phyloP scores from a whole-genome alignment of 2,113 vertebrate species.

The Capreolus pygargus region DNA sequence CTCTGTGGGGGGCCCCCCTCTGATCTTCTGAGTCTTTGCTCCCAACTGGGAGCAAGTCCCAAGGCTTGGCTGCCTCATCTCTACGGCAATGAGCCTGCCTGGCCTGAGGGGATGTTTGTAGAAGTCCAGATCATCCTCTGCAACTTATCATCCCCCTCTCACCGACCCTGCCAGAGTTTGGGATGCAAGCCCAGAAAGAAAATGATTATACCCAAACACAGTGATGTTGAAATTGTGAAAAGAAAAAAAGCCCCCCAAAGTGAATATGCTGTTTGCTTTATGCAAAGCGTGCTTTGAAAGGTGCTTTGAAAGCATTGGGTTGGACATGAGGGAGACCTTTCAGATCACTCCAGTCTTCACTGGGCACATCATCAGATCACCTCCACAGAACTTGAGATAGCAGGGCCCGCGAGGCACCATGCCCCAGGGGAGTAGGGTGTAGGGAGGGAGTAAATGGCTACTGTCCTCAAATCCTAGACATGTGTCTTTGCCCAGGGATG shows the following conservation, averaged over 20 bases:
- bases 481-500: neutral
- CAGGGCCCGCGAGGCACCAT: too few species aligned
- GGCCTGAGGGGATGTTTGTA: neutral
- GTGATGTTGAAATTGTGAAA: neutral
- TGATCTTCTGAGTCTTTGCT: neutral
- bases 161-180: neutral
- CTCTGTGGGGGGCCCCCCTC: neutral
- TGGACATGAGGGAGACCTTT: neutral
- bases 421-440: too few species aligned
- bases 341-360: neutral
- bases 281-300: neutral
- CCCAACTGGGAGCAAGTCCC: neutral
- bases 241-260: neutral
- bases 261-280: neutral
- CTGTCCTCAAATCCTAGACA: neutral
- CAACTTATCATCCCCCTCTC: neutral
- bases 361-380: neutral
- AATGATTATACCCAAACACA: neutral
- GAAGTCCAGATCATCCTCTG: neutral
- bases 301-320: neutral
- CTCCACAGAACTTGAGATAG: neutral
- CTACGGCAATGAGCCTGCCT: neutral
- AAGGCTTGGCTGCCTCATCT: neutral
- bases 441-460: neutral
- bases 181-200: constrained; percentile 43